Evolutionary conservation across 2,888 invertebrate genomes (phyloP), one percentile per base, ranked within the genome.

Genomic region (Sthenelais limicola): DNA sequence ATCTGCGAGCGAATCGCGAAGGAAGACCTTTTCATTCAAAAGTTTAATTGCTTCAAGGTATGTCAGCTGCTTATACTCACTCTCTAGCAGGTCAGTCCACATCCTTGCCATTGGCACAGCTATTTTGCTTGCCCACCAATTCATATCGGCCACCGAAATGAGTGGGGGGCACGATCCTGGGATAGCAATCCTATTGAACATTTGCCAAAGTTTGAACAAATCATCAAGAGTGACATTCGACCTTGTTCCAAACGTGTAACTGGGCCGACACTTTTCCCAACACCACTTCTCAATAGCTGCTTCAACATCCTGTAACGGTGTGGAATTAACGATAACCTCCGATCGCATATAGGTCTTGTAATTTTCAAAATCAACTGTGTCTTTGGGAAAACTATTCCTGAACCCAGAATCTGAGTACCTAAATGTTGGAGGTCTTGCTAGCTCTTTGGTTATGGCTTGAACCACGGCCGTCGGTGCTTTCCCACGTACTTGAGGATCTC

Each of bases 81-180:
- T n/a, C n/a, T 2, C 12, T 2, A 28, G 62, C 24, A 62, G 24
- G 38, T 62, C 62, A 5, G 38, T 3, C 62, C 62, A 62, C 24
- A 21, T 21, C 3, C 5, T 2, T 5, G 21, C 7, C 15, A 62
- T 12, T 7, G 62, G 62, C 12, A 38, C 38, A 5, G 48, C 35
- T 9, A 79, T 33, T 54, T 78, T 77, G 9, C 76, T 73, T 1
- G 68, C 58, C 3, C 75, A 72, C 76, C 76, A 76, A 21, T 72
- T 54, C 24, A 51, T 68, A 26, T 75, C 74, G 28, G 52, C 68
- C 26, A 66, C 48, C 15, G 68, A 51, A 7, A 76, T 51, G 4
- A 66, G 58, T 28, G 77, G 74, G 5, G 79, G 79, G 54, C 76
- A 78, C 1, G 74, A 72, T 9, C 66, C 76, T 32, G 72, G 74